These are phyloP conservation scores for Scomber scombrus DNA, from an alignment of 2,113 vertebrate genomes.

Conservation along the genomic window DNA sequence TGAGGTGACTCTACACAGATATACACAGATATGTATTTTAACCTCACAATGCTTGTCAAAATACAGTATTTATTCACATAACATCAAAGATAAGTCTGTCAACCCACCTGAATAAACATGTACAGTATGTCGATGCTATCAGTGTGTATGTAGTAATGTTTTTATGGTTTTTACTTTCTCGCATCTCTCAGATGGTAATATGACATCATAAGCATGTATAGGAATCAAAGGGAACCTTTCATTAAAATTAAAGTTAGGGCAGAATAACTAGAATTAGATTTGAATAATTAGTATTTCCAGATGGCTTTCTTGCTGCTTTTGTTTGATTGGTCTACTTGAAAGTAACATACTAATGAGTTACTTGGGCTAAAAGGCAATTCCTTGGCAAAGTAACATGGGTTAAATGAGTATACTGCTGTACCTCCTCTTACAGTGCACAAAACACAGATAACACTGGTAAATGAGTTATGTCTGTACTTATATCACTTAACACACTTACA, in stretches of 20 bases:
- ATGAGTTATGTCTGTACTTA: too few relatives aligned
- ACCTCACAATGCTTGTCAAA: slow-evolving; percentile 32
- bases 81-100: slow-evolving; percentile 9
- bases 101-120: slow-evolving; percentile 59
- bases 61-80: slow-evolving; percentile 42
- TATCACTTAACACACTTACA: too few relatives aligned
- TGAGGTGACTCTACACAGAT: slow-evolving; percentile 7
- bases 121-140: neutral
- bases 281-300: too few relatives aligned
- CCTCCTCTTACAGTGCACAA: too few relatives aligned
- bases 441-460: too few relatives aligned
- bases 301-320: too few relatives aligned
- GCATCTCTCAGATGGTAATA: too few relatives aligned
- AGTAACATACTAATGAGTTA: too few relatives aligned
- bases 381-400: too few relatives aligned
- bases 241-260: neutral
- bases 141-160: slow-evolving; percentile 1
- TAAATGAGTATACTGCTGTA: too few relatives aligned
- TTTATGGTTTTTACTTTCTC: slow-evolving; percentile 5
- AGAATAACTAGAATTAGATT: neutral
- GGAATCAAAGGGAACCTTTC: neutral
- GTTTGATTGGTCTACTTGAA: too few relatives aligned
- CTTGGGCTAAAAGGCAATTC: too few relatives aligned
- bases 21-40: slow-evolving; percentile 24
- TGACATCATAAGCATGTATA: neutral